Base-by-base conservation (phyloP, 1,140 invertebrate species). In the Teleogryllus occipitalis region DNA sequence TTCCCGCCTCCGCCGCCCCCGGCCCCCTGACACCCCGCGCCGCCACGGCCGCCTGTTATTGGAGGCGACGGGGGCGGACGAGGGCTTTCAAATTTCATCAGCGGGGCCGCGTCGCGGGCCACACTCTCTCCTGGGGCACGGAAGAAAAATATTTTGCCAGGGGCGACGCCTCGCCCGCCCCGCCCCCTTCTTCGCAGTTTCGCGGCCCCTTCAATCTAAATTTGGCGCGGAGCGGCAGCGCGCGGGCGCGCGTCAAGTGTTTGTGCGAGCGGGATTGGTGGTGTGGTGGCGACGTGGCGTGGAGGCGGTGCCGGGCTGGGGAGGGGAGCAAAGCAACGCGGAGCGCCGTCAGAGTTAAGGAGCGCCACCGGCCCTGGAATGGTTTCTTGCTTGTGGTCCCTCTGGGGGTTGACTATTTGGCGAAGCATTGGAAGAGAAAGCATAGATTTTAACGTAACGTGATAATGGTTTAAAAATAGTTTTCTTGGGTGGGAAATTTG, bases 71-170 rank as follows among this genome's bases (percentile, higher is more conserved):
- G 10, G 54, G 54, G 54, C 54, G 54, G 54, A 10, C 18, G 54
- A 65, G 54, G 54, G 54, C 54, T 65, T 65, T 65, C 54, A 65
- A 65, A 65, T 65, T 65, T 65, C 54, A 65, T 65, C 54, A 65
- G 54, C 54, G 49, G 49, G 49, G 49, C 15, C 49, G 49, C 49
- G 49, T 8, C 49, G 49, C 49, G 54, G 18, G 10, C 18, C 54
- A 14, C 2, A 18, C 54, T 65, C 54, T 65, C 54, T 65, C 54
- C 54, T 10, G 54, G 54, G 54, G 54, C 54, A 65, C 54, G 54
- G 54, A 65, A 65, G 54, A 65, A 65, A 65, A 65, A 65, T 65
- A 65, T 65, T 65, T 65, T 65, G 54, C 54, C 54, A 65, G 54
- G 54, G 54, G 54, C 54, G 18, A 65, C 54, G 54, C 27, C 5